phyloP scores from a whole-genome alignment of 2,113 vertebrate genomes.

The Redunca redunca region DNA sequence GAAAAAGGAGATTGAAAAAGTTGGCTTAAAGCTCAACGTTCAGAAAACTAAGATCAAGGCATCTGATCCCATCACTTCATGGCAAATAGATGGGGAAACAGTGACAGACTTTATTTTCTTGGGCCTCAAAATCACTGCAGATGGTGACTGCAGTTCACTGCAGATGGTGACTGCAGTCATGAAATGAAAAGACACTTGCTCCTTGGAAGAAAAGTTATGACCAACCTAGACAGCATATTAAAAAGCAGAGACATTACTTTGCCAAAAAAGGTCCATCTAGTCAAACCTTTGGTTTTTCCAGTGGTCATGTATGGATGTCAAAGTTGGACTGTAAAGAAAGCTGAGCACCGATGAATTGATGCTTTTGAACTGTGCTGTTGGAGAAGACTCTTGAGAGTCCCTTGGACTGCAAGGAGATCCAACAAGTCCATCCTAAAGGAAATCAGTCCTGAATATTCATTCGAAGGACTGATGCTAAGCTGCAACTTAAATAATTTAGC shows the following conservation, averaged over 20 bases:
- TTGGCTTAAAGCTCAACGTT: background rate
- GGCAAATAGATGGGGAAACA: background rate
- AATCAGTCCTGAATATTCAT: background rate
- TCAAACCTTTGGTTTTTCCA: background rate
- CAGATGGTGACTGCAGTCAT: background rate
- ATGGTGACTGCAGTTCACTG: background rate
- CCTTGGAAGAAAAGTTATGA: background rate
- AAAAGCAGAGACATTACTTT: background rate
- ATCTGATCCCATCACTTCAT: background rate
- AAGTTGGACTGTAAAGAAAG: background rate
- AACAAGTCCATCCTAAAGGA: background rate
- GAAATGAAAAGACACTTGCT: background rate
- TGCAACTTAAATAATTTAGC: background rate
- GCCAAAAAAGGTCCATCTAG: background rate
- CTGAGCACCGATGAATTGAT: background rate
- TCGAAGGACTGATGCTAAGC: background rate
- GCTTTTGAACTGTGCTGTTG: background rate
- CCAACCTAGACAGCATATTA: background rate
- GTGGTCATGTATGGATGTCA: background rate
- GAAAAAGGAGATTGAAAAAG: background rate
- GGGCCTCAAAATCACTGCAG: background rate
- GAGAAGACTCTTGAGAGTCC: background rate
- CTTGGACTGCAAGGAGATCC: background rate
- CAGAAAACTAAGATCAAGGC: background rate
- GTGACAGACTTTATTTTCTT: background rate